A percentile compares a stretch with the other conserved stretches of the same genome.
These are phyloP conservation scores for Agonopterix arenella DNA, from an alignment of 2,888 invertebrate species.

Conservation along the genomic window DNA sequence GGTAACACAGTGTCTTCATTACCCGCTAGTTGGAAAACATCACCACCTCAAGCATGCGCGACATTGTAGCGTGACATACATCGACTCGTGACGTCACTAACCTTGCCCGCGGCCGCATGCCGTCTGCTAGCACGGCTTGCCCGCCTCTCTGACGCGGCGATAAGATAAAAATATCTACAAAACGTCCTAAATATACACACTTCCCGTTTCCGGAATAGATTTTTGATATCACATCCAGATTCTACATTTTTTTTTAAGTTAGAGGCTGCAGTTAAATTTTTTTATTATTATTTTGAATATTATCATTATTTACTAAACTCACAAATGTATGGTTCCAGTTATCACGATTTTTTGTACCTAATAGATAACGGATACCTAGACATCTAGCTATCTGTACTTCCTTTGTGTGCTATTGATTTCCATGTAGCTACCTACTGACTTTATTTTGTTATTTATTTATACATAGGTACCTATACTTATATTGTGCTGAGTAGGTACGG, in stretches of 20 bases:
- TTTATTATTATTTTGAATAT: too few species aligned
- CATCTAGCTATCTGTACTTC: too few species aligned
- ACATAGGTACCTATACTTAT: too few species aligned
- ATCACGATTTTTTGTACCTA: too few species aligned
- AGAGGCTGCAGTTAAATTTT: conserved; percentile 14
- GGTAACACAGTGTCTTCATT: neutral
- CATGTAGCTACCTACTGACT: too few species aligned
- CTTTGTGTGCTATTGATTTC: too few species aligned
- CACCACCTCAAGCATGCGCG: conserved; percentile 2
- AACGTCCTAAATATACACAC: conserved; percentile 19
- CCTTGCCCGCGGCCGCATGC: conserved; percentile 36
- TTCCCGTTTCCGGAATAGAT: conserved; percentile 18
- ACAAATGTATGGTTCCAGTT: too few species aligned
- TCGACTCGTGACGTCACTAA: conserved; percentile 25
- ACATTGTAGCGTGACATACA: conserved; percentile 15
- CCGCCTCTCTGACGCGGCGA: conserved; percentile 21
- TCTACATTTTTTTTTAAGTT: conserved; percentile 15
- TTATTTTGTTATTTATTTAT: too few species aligned
- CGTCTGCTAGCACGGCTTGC: conserved; percentile 27
- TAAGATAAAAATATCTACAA: conserved; percentile 20
- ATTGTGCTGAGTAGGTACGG: too few species aligned
- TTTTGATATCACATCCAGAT: conserved; percentile 8
- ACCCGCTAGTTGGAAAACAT: neutral
- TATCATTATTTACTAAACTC: too few species aligned
- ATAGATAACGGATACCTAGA: too few species aligned